Conservation (phyloP, 1,140 invertebrate species). For the Pogonomyrmex barbatus region DNA sequence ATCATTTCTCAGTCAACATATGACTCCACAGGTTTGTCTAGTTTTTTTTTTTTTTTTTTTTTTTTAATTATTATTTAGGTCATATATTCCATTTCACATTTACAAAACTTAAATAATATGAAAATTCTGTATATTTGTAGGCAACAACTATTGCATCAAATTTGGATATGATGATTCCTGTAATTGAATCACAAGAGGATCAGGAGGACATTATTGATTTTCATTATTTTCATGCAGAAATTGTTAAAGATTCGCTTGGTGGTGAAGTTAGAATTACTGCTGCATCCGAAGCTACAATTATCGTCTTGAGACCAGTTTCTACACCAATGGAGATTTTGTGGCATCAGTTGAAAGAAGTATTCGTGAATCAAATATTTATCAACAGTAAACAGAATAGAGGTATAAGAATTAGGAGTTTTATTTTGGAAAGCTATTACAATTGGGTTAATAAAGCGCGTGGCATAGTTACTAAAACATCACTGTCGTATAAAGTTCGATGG, state of each 20-base stretch:
- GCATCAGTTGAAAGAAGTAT: conserved; percentile 78
- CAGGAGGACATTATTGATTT: conserved; percentile 55
- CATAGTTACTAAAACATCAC: conserved; percentile 54
- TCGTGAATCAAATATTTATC: conserved; percentile 79
- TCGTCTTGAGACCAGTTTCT: conserved; percentile 30
- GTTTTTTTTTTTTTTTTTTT: conserved; percentile 45
- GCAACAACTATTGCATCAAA: conserved; percentile 46
- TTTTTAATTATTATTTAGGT: conserved; percentile 70
- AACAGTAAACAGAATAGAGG: conserved; percentile 64
- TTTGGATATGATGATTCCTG: conserved; percentile 53
- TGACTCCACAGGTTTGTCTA: conserved; percentile 78
- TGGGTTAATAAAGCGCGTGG: conserved; percentile 73
- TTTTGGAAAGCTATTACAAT: conserved; percentile 75
- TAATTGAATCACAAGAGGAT: conserved; percentile 46
- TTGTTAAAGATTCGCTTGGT: conserved; percentile 69
- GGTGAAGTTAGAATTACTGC: conserved; percentile 74
- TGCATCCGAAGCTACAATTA: conserved; percentile 24
- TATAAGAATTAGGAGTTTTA: conserved; percentile 72
- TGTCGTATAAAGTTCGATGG: conserved; percentile 76
- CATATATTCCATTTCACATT: conserved; percentile 64
- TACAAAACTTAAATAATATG: conserved; percentile 39
- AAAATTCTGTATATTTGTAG: conserved; percentile 65
- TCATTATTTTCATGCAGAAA: conserved; percentile 74
- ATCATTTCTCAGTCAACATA: conserved; percentile 82
- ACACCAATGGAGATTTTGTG: conserved; percentile 74